Conservation (phyloP, 1,140 invertebrate species). For the Nymphalis io region DNA sequence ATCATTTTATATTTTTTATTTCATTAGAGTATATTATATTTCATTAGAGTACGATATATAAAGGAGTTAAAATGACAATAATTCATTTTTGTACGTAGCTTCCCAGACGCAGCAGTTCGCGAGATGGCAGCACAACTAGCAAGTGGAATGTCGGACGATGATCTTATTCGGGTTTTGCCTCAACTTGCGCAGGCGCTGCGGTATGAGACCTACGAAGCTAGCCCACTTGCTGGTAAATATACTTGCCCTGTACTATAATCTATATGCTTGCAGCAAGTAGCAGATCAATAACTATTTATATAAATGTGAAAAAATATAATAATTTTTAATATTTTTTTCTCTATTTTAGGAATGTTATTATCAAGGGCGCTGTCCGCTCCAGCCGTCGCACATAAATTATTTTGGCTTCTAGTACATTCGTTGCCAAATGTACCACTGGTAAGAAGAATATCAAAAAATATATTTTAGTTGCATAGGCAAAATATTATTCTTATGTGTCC, state of each 20-base stretch:
- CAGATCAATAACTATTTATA: background rate
- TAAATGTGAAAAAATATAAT: background rate
- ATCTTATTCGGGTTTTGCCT: constrained; percentile 94
- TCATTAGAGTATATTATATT: too few relatives aligned
- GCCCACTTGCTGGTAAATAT: constrained; percentile 84
- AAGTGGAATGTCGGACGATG: constrained; percentile 89
- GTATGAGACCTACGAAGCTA: constrained; percentile 96
- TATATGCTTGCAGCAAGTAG: background rate
- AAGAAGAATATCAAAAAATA: background rate
- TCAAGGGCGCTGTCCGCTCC: constrained; percentile 92
- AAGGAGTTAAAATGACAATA: background rate
- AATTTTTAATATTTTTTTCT: constrained; percentile 12
- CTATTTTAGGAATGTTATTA: constrained; percentile 85
- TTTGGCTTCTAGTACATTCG: constrained; percentile 94
- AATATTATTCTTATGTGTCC: too few relatives aligned
- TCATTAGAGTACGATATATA: too few relatives aligned
- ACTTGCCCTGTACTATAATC: background rate
- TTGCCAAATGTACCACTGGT: constrained; percentile 74
- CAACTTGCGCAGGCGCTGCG: constrained; percentile 96
- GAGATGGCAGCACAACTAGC: constrained; percentile 92
- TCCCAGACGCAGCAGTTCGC: constrained; percentile 94
- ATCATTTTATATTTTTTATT: too few relatives aligned
- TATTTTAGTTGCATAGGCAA: too few relatives aligned
- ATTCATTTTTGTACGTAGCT: constrained; percentile 81
- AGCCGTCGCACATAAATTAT: constrained; percentile 95